phyloP scores from a whole-genome alignment of 2,797 vertebrate genomes.

The Acipenser oxyrinchus region DNA sequence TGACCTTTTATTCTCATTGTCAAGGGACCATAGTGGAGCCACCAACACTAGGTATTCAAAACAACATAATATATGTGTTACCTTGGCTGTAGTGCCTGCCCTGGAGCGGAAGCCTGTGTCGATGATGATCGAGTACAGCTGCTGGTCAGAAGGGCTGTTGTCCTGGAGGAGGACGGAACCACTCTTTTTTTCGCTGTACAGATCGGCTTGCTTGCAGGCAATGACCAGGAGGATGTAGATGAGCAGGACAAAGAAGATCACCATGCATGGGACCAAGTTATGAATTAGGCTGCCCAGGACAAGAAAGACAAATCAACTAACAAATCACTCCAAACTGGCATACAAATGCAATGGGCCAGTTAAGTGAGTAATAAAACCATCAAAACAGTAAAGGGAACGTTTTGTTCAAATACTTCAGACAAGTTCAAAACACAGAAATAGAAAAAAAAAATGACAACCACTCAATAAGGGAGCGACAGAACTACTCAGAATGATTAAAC shows the following conservation, averaged over 20 bases:
- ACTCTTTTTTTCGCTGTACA: constrained; percentile 25
- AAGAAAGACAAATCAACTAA: background rate
- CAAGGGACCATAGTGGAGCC: too few species aligned
- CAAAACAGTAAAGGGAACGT: too few species aligned
- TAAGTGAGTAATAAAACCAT: background rate
- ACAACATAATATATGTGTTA: constrained; percentile 22
- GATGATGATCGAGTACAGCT: constrained; percentile 58
- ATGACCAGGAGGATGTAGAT: constrained; percentile 41
- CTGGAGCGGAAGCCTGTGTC: constrained; percentile 66
- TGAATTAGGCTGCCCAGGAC: constrained; percentile 38
- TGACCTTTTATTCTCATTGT: too few species aligned
- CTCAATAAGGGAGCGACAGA: too few species aligned
- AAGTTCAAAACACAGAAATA: too few species aligned
- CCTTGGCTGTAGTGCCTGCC: constrained; percentile 61
- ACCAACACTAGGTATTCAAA: too few species aligned
- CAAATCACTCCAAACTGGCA: background rate
- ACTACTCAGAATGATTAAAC: too few species aligned
- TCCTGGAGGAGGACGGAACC: constrained; percentile 54
- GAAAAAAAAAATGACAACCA: too few species aligned
- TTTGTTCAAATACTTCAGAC: too few species aligned
- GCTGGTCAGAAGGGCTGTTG: constrained; percentile 36
- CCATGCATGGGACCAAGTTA: constrained; percentile 43
- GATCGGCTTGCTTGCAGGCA: constrained; percentile 40
- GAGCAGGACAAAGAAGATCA: constrained; percentile 38
- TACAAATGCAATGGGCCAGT: background rate